Conservation (phyloP, 1,140 invertebrate genomes). For the Doryteuthis pealeii region DNA sequence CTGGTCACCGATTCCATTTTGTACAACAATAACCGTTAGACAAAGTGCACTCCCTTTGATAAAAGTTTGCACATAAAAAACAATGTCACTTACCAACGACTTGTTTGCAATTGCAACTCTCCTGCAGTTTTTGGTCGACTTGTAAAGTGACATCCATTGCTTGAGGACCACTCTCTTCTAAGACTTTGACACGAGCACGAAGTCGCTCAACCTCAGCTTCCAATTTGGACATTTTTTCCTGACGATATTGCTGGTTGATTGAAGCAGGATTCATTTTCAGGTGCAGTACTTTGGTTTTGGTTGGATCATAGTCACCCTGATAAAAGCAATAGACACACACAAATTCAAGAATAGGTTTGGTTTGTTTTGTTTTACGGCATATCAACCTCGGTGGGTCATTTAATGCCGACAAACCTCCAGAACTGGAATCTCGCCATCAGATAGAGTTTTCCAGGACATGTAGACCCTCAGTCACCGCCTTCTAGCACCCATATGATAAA, state of each 20-base stretch:
- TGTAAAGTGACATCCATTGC: slow-evolving; percentile 47
- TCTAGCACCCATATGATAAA: no score
- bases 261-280: slow-evolving; percentile 78
- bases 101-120: slow-evolving; percentile 44
- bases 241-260: slow-evolving; percentile 68
- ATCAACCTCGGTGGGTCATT: no score
- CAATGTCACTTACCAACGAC: slow-evolving; percentile 42
- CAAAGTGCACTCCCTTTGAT: no score
- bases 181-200: slow-evolving; percentile 61
- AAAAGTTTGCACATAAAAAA: no score
- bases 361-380: no score
- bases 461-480: no score
- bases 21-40: no score
- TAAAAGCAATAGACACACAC: slow-evolving; percentile 15
- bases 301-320: slow-evolving; percentile 57
- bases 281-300: slow-evolving; percentile 59
- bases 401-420: no score
- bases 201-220: slow-evolving; percentile 72
- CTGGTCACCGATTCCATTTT: no score
- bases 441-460: no score
- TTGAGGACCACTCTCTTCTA: slow-evolving; percentile 49
- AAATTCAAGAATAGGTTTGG: neutral
- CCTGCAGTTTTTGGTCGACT: slow-evolving; percentile 63
- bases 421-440: no score
- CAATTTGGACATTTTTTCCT: slow-evolving; percentile 70